Percentiles rank a stretch among this genome's conserved stretches.
These are phyloP conservation scores for Spermophilus dauricus DNA, from an alignment of 2,113 vertebrate species.

Conservation along the genomic window DNA sequence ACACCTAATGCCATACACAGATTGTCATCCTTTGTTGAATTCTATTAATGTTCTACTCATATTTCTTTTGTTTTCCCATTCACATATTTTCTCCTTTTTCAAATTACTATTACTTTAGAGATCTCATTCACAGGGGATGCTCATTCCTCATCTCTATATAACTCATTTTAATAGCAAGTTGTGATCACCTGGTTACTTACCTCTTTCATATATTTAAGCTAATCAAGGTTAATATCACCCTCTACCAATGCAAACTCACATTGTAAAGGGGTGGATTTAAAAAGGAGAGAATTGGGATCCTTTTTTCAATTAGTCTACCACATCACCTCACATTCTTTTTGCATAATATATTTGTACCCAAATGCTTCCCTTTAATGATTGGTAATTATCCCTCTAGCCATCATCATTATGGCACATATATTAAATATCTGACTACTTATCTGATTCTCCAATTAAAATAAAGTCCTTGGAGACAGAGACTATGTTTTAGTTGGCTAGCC, in stretches of 20 bases:
- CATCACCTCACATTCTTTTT: not conserved
- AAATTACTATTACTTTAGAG: constrained; percentile 25
- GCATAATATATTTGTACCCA: not conserved
- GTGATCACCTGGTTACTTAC: not conserved
- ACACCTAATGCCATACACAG: not conserved
- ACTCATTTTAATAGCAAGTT: constrained; percentile 48
- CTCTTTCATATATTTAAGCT: not conserved
- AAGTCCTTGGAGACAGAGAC: constrained; percentile 42
- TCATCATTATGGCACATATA: not conserved
- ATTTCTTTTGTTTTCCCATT: constrained; percentile 11
- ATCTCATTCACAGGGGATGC: not conserved
- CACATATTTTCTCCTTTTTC: not conserved
- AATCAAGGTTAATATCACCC: not conserved
- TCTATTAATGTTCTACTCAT: constrained; percentile 2
- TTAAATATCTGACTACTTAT: constrained; percentile 8
- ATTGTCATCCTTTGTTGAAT: not conserved
- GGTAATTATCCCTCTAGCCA: not conserved
- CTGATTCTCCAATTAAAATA: constrained; percentile 34
- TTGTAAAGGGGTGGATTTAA: not conserved
- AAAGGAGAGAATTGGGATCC: not conserved
- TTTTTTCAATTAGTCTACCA: not conserved
- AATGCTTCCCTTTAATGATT: constrained; percentile 36
- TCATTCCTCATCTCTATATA: not conserved
- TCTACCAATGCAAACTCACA: not conserved
- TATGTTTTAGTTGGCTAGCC: constrained; percentile 4